Evolutionary conservation across 2,113 vertebrate genomes (phyloP), one percentile per base, ranked within the genome.

Genomic region (Balaeniceps rex): DNA sequence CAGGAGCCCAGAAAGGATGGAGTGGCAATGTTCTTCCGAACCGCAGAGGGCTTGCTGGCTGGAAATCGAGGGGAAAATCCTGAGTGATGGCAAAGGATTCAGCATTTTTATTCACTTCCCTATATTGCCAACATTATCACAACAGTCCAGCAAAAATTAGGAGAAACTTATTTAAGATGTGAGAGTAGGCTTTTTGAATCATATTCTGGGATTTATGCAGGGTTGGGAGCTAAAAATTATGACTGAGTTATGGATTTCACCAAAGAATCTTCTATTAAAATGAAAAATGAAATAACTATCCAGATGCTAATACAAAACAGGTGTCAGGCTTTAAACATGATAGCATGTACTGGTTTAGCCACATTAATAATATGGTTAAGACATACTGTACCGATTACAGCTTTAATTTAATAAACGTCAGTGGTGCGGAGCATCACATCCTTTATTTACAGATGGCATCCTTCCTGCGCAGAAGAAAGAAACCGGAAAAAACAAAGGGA

Each of bases 361-460:
- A 74, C 55, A 90, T 91, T 97, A 96, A 95, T 91, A 85, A 93
- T 90, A 94, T 82, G 86, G 89, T 93, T 95, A 61, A 95, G 97
- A 91, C 96, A 95, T 55, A 91, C 87, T 93, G 88, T 66, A 72
- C 57, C 65, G 88, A 96, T 97, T 96, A 94, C 42, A 82, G 95
- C 74, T 92, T 94, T 91, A 96, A 97, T 92, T 95, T 69, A 95
- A 95, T 93, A 91, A 91, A 92, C 60, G 60, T 63, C 88, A 93
- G 76, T 34, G 65, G 64, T 49, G 90, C 93, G 83, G 57, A 84
- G 77, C 74, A 89, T 82, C 84, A 52, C 46, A 90, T 79, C 63
- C 89, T 91, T 82, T 89, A 90, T 96, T 96, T 93, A 82, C 78
- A 76, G 63, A 75, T 7, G 36, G 78, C 81, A 93, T 85, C 81